Conservation (phyloP, 2,888 invertebrate species). For the Macrosiphum euphorbiae region DNA sequence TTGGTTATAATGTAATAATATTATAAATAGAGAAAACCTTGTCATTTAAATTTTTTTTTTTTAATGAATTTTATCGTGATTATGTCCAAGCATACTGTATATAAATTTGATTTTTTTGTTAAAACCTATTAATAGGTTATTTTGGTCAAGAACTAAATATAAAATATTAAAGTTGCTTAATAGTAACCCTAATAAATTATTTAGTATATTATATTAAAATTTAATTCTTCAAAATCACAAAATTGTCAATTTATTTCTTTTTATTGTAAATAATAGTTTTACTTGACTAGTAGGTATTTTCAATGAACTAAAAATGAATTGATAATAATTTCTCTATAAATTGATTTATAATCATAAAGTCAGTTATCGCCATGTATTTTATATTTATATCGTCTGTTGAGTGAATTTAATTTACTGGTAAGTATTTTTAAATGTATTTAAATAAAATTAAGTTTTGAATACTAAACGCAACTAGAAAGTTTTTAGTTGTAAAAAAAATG, state of each 20-base stretch:
- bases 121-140: constrained; percentile 48
- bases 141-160: constrained; percentile 29
- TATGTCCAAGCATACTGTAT: constrained; percentile 35
- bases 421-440: constrained; percentile 48
- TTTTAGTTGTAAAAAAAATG: background rate
- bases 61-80: constrained; percentile 48
- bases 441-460: background rate
- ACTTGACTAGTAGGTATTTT: constrained; percentile 25
- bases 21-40: constrained; percentile 53
- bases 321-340: background rate
- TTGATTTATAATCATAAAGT: constrained; percentile 27
- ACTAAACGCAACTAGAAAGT: background rate
- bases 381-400: constrained; percentile 4
- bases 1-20: constrained; percentile 49
- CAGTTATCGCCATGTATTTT: background rate
- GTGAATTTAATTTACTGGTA: constrained; percentile 26
- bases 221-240: constrained; percentile 21
- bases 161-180: constrained; percentile 14
- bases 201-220: constrained; percentile 47
- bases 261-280: constrained; percentile 45
- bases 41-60: constrained; percentile 55
- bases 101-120: constrained; percentile 56
- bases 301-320: constrained; percentile 31
- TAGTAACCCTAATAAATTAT: constrained; percentile 21
- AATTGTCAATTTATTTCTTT: constrained; percentile 53